Conservation (phyloP, 2,888 invertebrate genomes). For the Xylophagus ater region DNA sequence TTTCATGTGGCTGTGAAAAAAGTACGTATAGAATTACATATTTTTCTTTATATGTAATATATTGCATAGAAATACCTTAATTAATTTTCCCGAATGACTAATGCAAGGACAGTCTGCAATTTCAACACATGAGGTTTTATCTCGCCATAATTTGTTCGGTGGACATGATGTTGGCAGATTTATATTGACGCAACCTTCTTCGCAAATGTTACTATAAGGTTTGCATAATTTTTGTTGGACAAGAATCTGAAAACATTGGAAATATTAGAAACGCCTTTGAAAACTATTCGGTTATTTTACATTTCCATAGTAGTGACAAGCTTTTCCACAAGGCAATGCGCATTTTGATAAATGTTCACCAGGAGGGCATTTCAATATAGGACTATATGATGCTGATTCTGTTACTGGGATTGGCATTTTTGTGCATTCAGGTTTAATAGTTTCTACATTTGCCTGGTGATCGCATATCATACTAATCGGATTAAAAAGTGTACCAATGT, state of each 20-base stretch:
- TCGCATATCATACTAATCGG: conserved; percentile 47
- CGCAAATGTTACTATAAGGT: conserved; percentile 27
- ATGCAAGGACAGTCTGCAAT: conserved; percentile 65
- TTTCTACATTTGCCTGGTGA: conserved; percentile 44
- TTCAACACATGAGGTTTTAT: conserved; percentile 59
- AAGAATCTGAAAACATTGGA: conserved; percentile 21
- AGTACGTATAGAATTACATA: conserved; percentile 3
- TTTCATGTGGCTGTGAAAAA: conserved; percentile 53
- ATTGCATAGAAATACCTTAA: conserved; percentile 44
- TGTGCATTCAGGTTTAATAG: conserved; percentile 47
- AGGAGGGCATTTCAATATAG: conserved; percentile 24
- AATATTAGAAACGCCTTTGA: neutral
- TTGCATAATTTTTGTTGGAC: conserved; percentile 31
- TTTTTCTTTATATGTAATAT: conserved; percentile 3
- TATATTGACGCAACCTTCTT: conserved; percentile 34
- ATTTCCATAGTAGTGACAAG: conserved; percentile 56
- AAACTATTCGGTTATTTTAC: conserved; percentile 14
- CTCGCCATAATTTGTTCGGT: conserved; percentile 54
- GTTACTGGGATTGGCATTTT: conserved; percentile 12
- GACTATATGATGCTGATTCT: conserved; percentile 10
- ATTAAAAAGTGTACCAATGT: conserved; percentile 49
- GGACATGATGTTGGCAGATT: conserved; percentile 43
- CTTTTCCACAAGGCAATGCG: conserved; percentile 57
- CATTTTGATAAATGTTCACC: conserved; percentile 55
- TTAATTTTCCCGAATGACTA: conserved; percentile 48